phyloP scores from a whole-genome alignment of 2,113 vertebrate species.

The Pluvialis apricaria region DNA sequence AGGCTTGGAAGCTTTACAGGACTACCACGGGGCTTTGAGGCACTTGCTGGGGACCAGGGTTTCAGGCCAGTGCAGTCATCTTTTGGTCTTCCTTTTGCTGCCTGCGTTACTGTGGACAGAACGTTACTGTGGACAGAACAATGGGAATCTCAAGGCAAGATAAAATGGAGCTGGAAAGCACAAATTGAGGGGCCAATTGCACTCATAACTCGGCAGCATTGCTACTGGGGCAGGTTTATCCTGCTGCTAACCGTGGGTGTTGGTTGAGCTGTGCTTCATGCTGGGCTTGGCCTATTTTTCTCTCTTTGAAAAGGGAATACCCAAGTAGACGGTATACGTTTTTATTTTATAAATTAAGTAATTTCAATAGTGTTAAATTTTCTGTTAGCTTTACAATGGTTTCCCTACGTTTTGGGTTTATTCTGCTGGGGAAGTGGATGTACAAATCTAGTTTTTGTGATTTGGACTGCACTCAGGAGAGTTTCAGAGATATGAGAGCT shows the following conservation, averaged over 20 bases:
- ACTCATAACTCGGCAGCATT: background rate
- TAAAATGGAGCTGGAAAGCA: background rate
- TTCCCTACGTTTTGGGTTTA: background rate
- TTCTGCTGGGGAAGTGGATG: background rate
- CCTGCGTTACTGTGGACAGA: background rate
- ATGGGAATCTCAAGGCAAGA: background rate
- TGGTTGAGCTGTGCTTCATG: background rate
- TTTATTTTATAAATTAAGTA: background rate
- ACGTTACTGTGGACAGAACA: background rate
- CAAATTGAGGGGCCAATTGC: fast-evolving
- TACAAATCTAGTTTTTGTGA: background rate
- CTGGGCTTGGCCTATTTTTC: background rate
- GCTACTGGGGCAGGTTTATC: background rate
- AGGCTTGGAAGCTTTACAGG: background rate
- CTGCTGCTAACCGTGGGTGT: background rate
- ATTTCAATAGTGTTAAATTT: background rate
- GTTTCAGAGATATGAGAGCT: background rate
- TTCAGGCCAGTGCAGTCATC: background rate
- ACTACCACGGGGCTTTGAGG: background rate
- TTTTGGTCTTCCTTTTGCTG: background rate
- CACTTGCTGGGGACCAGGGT: background rate
- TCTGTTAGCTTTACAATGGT: background rate
- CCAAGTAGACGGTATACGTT: background rate
- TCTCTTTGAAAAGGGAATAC: background rate
- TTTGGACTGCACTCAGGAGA: background rate